Evolutionary conservation across 2,113 vertebrate genomes (phyloP).

Genomic region (Scophthalmus maximus): DNA sequence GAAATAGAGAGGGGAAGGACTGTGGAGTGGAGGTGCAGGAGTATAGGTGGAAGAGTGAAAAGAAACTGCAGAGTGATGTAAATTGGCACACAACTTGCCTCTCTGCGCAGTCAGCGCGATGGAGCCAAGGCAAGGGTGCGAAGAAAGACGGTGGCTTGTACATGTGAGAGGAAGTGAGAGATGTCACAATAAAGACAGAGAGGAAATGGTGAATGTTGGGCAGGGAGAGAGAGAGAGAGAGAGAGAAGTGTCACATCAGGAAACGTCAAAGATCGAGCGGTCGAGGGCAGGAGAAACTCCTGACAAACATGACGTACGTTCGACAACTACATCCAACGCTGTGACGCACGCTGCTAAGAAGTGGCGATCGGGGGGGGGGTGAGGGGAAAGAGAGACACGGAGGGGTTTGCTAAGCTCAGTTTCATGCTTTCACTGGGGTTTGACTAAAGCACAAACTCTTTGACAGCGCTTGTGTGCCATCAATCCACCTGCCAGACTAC

Average conservation of each 20-base stretch:
- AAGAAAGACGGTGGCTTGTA: background rate
- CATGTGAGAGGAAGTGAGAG: conserved; percentile 13
- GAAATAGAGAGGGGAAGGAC: background rate
- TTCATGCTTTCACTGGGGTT: conserved; percentile 23
- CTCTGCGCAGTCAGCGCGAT: conserved; percentile 38
- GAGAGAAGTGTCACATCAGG: conserved; percentile 14
- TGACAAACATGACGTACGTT: conserved; percentile 22
- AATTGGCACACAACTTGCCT: conserved; percentile 15
- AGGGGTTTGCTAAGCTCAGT: background rate
- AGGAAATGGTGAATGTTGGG: background rate
- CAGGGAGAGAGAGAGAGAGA: too few relatives aligned
- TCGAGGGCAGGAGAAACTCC: conserved; percentile 11
- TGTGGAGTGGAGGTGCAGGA: conserved; percentile 2
- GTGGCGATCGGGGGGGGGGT: conserved; percentile 38
- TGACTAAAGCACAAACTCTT: conserved; percentile 13
- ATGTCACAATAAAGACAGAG: conserved; percentile 34
- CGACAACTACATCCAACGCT: conserved; percentile 26
- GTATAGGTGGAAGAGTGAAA: conserved; percentile 4
- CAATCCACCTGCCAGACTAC: too few relatives aligned
- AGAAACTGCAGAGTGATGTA: conserved; percentile 14
- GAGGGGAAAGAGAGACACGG: conserved; percentile 22
- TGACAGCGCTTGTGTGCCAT: conserved; percentile 7
- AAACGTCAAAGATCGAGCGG: conserved; percentile 24
- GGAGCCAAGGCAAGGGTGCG: conserved; percentile 14
- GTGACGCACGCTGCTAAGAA: conserved; percentile 42